These are phyloP conservation scores for Caenorhabditis zanzibari DNA, from an alignment of 2,888 invertebrate genomes.

Conservation along the genomic window DNA sequence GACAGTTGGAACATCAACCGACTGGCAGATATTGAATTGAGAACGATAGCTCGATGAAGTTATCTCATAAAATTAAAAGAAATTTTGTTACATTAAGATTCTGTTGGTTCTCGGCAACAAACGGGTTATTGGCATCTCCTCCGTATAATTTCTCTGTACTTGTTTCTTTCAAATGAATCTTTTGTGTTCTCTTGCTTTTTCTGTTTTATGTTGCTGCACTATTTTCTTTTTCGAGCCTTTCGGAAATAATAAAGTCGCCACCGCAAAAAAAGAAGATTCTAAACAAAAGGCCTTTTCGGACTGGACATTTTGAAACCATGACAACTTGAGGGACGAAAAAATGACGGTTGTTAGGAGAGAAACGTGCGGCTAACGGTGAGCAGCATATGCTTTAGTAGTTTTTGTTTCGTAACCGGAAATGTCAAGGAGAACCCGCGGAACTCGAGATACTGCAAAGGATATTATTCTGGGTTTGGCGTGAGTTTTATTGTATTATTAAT, in stretches of 20 bases:
- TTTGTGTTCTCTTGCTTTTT: too few relatives aligned
- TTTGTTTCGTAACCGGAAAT: conserved; percentile 14
- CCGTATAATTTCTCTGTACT: too few relatives aligned
- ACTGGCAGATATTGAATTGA: too few relatives aligned
- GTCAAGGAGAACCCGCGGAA: conserved; percentile 60
- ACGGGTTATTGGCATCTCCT: too few relatives aligned
- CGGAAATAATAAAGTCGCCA: conserved; percentile 47
- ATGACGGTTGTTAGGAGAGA: conserved; percentile 28
- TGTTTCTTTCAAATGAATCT: too few relatives aligned
- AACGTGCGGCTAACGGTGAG: neutral
- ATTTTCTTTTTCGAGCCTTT: conserved; percentile 4
- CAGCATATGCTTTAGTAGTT: neutral
- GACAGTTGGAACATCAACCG: too few relatives aligned
- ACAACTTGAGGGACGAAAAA: conserved; percentile 14
- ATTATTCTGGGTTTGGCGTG: conserved; percentile 81
- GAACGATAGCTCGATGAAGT: too few relatives aligned
- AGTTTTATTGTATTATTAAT: conserved; percentile 67
- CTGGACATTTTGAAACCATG: conserved; percentile 15
- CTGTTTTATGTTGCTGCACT: neutral
- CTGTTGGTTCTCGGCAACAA: too few relatives aligned
- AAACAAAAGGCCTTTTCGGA: conserved; percentile 16
- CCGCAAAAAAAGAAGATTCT: conserved; percentile 25
- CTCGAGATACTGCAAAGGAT: conserved; percentile 81
- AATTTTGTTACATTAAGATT: too few relatives aligned
- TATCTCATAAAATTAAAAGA: too few relatives aligned